Evolutionary conservation across 2,888 invertebrate genomes (phyloP).

Genomic region (Ryuthela nishihirai): DNA sequence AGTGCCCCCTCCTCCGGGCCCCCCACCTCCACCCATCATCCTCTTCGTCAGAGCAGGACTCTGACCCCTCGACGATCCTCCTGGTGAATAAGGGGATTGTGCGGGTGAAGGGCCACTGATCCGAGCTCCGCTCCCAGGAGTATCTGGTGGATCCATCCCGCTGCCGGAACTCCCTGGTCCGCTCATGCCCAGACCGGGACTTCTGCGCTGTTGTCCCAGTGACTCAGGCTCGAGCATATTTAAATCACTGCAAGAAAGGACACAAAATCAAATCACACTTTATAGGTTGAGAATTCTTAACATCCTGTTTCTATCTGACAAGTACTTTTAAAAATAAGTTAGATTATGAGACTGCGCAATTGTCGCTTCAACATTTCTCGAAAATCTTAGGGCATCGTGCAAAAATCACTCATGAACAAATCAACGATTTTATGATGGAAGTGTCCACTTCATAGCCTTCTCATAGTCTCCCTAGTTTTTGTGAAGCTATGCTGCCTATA

Average conservation of each 20-base stretch:
- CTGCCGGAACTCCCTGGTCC: conserved; percentile 12
- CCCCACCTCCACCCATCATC: conserved; percentile 12
- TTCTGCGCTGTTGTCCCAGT: conserved; percentile 15
- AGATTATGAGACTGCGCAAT: too few relatives aligned
- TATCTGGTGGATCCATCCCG: conserved; percentile 9
- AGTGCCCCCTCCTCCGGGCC: neutral
- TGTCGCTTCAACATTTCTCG: too few relatives aligned
- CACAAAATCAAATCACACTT: too few relatives aligned
- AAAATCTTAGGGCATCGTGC: too few relatives aligned
- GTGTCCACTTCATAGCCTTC: too few relatives aligned
- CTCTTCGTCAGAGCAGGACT: conserved; percentile 12
- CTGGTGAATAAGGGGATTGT: conserved; percentile 23
- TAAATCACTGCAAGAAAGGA: conserved; percentile 42
- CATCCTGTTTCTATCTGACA: too few relatives aligned
- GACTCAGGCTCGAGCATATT: conserved; percentile 41
- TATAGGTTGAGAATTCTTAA: too few relatives aligned
- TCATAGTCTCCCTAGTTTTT: too few relatives aligned
- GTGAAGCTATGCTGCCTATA: too few relatives aligned
- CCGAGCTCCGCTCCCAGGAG: conserved; percentile 10
- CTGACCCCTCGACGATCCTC: conserved; percentile 15
- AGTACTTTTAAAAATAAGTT: too few relatives aligned
- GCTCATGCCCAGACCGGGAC: conserved; percentile 28
- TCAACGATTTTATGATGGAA: too few relatives aligned
- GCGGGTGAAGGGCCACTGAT: conserved; percentile 19
- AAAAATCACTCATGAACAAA: too few relatives aligned